Conservation (phyloP, 2,797 vertebrate genomes). For the Eutrigla gurnardus region DNA sequence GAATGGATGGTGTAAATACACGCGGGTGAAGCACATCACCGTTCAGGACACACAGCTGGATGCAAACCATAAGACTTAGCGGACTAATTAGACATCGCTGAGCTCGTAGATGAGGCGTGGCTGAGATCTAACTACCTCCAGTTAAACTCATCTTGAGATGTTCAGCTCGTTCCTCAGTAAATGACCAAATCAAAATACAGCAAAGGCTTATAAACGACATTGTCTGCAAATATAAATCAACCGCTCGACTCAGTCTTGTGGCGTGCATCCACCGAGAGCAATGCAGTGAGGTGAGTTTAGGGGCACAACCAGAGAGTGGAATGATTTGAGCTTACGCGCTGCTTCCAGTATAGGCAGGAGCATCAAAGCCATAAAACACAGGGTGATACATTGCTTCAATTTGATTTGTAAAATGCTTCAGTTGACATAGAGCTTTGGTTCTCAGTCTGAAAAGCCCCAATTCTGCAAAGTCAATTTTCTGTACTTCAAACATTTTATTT, state of each 20-base stretch:
- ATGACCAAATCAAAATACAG: neutral
- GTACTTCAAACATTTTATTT: neutral
- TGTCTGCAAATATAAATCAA: neutral
- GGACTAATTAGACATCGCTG: neutral
- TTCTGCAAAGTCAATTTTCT: neutral
- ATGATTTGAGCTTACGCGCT: neutral
- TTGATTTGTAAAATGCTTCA: neutral
- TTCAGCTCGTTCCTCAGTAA: neutral
- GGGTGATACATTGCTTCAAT: neutral
- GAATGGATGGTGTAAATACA: constrained; percentile 89
- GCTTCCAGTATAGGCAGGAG: neutral
- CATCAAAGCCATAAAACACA: neutral
- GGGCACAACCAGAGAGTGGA: constrained; percentile 13
- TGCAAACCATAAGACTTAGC: constrained; percentile 51
- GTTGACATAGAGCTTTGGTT: neutral
- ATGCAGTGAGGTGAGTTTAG: constrained; percentile 29
- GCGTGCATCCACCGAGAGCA: constrained; percentile 49
- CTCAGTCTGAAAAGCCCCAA: neutral
- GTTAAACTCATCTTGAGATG: neutral
- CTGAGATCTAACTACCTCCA: neutral
- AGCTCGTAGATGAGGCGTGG: neutral
- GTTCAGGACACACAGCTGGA: constrained; percentile 58
- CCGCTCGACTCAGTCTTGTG: constrained; percentile 2
- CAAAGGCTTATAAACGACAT: neutral
- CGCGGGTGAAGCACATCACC: constrained; percentile 74